Evolutionary conservation across 2,797 vertebrate species (phyloP), one percentile per base, ranked within the genome.

Genomic region (Florisuga fusca): DNA sequence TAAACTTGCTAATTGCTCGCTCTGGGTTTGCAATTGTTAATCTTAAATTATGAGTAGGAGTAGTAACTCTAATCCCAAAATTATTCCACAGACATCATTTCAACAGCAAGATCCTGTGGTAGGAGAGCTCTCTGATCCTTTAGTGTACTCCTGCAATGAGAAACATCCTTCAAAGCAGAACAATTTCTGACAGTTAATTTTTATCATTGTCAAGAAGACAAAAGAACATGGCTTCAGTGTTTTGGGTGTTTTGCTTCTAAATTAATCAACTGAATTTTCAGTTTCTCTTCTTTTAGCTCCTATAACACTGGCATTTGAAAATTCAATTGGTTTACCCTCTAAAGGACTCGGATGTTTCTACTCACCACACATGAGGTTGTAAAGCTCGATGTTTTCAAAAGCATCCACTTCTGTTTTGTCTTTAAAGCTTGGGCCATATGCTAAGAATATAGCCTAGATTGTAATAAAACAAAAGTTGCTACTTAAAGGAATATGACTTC

Each of bases 331-430:
- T 51, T 75, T 87, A 50, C 57, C 4, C 31, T n/a, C 21, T 67
- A 4, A 81, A 80, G 34, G 67, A 80, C 19, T 80, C 57, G 27
- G 57, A 34, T 88, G 31, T n/a, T 64, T 58, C 72, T 96, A 97
- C 99, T 98, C 94, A 99, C 99, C 99, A 97, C 99, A 99, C 96
- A 99, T 96, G 76, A 99, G 98, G 96, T 99, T 99, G 96, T 99
- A 99, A 58, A 99, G 18, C 96, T 99, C 99, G n/a, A 99, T 99
- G 96, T 99, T 99, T 95, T 99, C 99, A 98, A 99, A 99, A 68
- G 99, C 97, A 41, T 98, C 97, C 26, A 99, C 98, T 53, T 98
- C 97, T 3, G 94, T 98, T 27, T 97, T 96, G 29, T 95, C 96
- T 96, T 98, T 98, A 91, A 99, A 98, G 82, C 96, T 98, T 84